Evolutionary conservation across 2,113 vertebrate genomes (phyloP).

Genomic region (Hippocampus comes): DNA sequence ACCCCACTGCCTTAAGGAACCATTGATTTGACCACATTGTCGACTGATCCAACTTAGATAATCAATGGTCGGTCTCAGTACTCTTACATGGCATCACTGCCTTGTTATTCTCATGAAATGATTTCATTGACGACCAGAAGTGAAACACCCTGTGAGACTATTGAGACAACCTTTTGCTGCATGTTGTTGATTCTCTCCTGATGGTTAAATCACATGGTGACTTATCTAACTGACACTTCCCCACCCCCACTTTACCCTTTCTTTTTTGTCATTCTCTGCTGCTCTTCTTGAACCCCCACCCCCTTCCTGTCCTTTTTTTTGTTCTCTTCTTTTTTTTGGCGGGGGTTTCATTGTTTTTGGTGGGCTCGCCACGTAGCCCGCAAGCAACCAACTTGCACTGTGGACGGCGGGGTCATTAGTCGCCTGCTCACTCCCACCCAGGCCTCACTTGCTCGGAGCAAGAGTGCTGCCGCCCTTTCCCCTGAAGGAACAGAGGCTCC

Average conservation of each 20-base stretch:
- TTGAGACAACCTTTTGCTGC: constrained; percentile 46
- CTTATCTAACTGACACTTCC: constrained; percentile 44
- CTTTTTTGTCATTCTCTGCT: constrained; percentile 22
- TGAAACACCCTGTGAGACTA: constrained; percentile 40
- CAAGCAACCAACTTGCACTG: constrained; percentile 72
- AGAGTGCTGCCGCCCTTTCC: constrained; percentile 83
- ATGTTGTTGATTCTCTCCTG: constrained; percentile 54
- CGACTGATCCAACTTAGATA: constrained; percentile 37
- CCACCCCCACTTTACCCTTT: constrained; percentile 14
- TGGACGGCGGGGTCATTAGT: constrained; percentile 84
- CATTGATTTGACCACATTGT: constrained; percentile 55
- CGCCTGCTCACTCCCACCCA: constrained; percentile 87
- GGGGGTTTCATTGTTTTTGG: constrained; percentile 42
- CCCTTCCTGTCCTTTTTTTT: constrained; percentile 46
- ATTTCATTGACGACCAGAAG: background rate
- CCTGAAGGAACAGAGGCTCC: constrained; percentile 79
- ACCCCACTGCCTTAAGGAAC: constrained; percentile 30
- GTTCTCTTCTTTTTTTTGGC: constrained; percentile 40
- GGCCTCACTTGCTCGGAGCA: constrained; percentile 91
- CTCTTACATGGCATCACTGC: constrained; percentile 40
- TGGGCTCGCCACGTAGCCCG: constrained; percentile 76
- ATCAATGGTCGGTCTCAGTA: constrained; percentile 46
- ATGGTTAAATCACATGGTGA: constrained; percentile 68
- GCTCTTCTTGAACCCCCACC: constrained; percentile 28
- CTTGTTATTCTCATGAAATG: constrained; percentile 9